Evolutionary conservation across 1,140 invertebrate genomes (phyloP).

Genomic region (Drosophila parabipectinata): DNA sequence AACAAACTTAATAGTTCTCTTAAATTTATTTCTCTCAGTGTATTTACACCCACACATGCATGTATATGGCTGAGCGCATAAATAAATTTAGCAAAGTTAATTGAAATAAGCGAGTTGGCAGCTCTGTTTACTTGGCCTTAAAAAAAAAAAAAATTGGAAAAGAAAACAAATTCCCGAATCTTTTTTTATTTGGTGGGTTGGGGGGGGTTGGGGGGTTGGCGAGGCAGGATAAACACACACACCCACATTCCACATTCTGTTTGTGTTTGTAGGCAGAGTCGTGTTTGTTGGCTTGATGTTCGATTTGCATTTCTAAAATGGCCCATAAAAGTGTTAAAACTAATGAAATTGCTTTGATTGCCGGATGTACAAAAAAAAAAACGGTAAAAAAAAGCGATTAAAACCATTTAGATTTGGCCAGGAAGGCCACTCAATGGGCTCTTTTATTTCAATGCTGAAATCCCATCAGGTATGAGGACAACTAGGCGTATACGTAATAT

Average conservation of each 20-base stretch:
- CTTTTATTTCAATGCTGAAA: not conserved
- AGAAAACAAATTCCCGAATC: slow-evolving; percentile 7
- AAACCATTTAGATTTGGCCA: slow-evolving; percentile 7
- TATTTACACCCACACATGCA: slow-evolving; percentile 3
- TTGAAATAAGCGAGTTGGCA: slow-evolving; percentile 35
- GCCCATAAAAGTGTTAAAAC: slow-evolving; percentile 31
- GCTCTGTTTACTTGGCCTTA: slow-evolving; percentile 6
- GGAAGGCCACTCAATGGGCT: not conserved
- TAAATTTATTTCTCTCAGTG: not conserved
- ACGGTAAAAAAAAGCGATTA: not conserved
- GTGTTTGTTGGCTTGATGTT: slow-evolving; percentile 17
- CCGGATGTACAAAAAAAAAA: not conserved
- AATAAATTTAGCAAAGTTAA: slow-evolving; percentile 57
- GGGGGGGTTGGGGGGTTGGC: too few relatives aligned
- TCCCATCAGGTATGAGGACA: too few relatives aligned
- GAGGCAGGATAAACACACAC: not conserved
- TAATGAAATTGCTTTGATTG: slow-evolving; percentile 20
- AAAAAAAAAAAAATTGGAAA: not conserved
- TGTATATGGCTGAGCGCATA: slow-evolving; percentile 20
- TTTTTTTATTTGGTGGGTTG: too few relatives aligned
- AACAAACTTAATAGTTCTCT: too few relatives aligned
- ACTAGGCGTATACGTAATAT: not conserved
- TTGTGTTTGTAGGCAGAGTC: slow-evolving; percentile 2
- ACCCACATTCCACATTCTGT: slow-evolving; percentile 16
- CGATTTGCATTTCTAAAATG: slow-evolving; percentile 31